These are phyloP conservation scores for Cyanistes caeruleus DNA, from an alignment of 2,113 vertebrate genomes.

Conservation along the genomic window DNA sequence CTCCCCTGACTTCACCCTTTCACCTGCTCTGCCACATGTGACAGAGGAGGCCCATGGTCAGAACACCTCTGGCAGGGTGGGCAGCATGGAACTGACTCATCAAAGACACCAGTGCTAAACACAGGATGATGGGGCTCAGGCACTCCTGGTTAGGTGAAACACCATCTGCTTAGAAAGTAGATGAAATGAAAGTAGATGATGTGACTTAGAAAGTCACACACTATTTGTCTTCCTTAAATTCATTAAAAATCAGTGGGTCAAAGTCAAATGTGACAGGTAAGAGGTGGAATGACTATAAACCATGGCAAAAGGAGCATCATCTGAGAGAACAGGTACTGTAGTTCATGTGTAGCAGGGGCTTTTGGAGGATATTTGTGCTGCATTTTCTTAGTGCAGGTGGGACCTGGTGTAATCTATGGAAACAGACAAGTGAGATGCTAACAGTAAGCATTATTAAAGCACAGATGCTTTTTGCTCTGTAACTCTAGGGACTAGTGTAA, in stretches of 20 bases:
- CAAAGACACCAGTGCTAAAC: neutral
- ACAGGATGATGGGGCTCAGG: neutral
- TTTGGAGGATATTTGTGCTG: neutral
- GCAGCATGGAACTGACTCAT: neutral
- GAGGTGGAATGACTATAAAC: neutral
- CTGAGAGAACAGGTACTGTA: neutral
- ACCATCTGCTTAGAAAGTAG: neutral
- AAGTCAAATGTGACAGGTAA: neutral
- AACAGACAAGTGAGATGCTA: neutral
- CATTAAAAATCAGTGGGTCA: neutral
- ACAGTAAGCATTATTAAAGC: neutral
- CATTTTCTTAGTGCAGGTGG: neutral
- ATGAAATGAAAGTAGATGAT: too few species aligned
- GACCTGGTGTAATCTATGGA: neutral
- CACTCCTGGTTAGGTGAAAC: neutral
- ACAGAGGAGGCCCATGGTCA: accelerated
- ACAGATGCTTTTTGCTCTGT: neutral
- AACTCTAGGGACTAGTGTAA: neutral
- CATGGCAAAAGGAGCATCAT: neutral
- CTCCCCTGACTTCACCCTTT: neutral
- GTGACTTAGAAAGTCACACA: neutral
- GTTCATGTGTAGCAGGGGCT: neutral
- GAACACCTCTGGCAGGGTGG: neutral
- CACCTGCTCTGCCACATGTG: accelerated
- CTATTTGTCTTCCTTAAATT: neutral